Conservation (phyloP, 30 jellyfish, hydroid and myxozoan species). For the Mastigias papua region DNA sequence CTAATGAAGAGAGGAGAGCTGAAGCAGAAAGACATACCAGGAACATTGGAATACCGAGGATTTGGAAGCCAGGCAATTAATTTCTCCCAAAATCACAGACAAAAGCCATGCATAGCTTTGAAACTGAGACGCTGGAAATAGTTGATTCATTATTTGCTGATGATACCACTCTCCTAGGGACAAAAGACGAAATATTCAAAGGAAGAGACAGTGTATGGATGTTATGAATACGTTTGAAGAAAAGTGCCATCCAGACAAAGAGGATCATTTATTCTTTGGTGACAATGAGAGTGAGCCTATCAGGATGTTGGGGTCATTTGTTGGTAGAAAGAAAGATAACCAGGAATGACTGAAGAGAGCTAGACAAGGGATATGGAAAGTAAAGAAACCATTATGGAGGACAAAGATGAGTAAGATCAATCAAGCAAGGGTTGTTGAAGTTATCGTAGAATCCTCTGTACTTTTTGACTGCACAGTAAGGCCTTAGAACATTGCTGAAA, state of each 20-base stretch:
- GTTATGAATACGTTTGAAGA: conserved; percentile 6
- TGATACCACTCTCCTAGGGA: conserved; percentile 2
- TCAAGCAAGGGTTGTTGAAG: background rate
- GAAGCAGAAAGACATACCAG: background rate
- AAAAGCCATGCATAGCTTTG: background rate
- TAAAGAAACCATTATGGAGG: background rate
- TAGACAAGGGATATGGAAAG: conserved; percentile 1
- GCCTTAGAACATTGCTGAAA: background rate
- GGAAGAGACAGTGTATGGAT: conserved; percentile 2
- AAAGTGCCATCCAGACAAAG: conserved; percentile 9
- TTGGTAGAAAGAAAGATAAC: background rate
- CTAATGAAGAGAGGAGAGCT: background rate
- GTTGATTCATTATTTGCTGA: background rate
- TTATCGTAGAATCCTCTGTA: background rate
- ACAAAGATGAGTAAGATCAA: background rate
- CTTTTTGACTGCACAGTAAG: conserved; percentile 11
- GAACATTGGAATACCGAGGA: background rate
- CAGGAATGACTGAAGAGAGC: background rate
- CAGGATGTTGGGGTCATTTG: conserved; percentile 15
- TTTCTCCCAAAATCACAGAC: conserved; percentile 1
- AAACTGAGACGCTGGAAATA: background rate
- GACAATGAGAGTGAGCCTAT: conserved; percentile 3
- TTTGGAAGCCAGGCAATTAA: background rate
- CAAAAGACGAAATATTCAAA: background rate
- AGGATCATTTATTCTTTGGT: background rate